Evolutionary conservation across 2,113 vertebrate genomes (phyloP), one percentile per base, ranked within the genome.

Genomic region (Actenoides hombroni): DNA sequence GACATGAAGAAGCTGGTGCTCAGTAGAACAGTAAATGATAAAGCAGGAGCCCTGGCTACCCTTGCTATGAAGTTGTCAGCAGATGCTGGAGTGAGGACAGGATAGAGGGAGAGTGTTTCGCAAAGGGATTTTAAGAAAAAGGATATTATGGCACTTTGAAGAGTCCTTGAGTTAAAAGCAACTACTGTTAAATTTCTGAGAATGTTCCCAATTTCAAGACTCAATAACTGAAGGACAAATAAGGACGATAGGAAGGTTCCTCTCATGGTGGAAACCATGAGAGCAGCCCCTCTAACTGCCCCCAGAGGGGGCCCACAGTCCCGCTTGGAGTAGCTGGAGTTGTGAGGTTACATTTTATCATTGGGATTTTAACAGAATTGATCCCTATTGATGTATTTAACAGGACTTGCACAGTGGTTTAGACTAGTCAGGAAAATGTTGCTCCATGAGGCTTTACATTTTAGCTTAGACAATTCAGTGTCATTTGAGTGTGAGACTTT

Each of bases 381-480:
- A 75, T 89, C 23, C 35, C 35, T 33, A 33, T 25, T 2, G 10
- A 4, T 44, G 25, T 23, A 44, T 59, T 68, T 64, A 65, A 29
- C 24, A 31, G 40, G 19, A 39, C 39, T 74, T 81, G 18, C 46
- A 16, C 5, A 16, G n/a, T 61, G 49, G 37, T 93, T 46, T 37
- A 61, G 33, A 78, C 53, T 13, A 17, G 53, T 74, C 26, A 59
- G 54, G 40, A 60, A 80, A 35, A 13, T 0, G 1, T 60, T 84
- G 6, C 24, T 42, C 33, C 83, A 1, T 0, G 1, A 61, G 7
- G 61, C 24, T 61, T 85, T 10, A 33, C 0, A 1, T 37, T 86
- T 86, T 86, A 57, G 40, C 54, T 16, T 24, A 42, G 46, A 70
- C 15, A 14, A 39, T 83, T 60, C 20, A 56, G 8, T 24, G 9